Conservation (phyloP, 2,113 vertebrate genomes). For the Syngnathoides biaculeatus region DNA sequence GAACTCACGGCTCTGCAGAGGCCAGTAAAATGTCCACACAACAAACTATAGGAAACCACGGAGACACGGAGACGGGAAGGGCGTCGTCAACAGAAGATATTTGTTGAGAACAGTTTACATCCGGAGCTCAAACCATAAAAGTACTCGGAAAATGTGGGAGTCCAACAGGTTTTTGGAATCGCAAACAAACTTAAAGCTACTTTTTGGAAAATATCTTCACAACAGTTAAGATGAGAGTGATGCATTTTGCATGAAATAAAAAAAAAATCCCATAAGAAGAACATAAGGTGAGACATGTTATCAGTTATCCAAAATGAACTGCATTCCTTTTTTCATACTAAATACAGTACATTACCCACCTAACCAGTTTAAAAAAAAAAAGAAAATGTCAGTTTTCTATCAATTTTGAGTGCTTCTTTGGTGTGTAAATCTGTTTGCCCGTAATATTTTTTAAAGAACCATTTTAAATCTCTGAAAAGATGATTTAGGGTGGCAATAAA, state of each 20-base stretch:
- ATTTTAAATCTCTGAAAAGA: neutral
- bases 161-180: neutral
- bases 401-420: neutral
- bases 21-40: neutral
- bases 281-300: neutral
- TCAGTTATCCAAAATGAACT: no score
- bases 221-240: neutral
- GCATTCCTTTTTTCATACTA: no score
- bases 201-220: neutral
- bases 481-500: no score
- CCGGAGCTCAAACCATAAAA: neutral
- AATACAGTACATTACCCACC: no score
- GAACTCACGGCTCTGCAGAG: neutral
- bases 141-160: neutral
- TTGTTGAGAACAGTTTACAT: neutral
- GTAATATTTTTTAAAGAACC: neutral
- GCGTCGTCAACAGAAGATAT: neutral
- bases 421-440: neutral
- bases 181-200: neutral
- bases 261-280: no score
- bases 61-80: neutral
- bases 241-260: no score
- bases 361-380: neutral
- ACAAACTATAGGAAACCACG: neutral
- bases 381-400: neutral